These are phyloP conservation scores for Rhegmatorhina hoffmannsi DNA, from an alignment of 2,113 vertebrate genomes.

Conservation along the genomic window DNA sequence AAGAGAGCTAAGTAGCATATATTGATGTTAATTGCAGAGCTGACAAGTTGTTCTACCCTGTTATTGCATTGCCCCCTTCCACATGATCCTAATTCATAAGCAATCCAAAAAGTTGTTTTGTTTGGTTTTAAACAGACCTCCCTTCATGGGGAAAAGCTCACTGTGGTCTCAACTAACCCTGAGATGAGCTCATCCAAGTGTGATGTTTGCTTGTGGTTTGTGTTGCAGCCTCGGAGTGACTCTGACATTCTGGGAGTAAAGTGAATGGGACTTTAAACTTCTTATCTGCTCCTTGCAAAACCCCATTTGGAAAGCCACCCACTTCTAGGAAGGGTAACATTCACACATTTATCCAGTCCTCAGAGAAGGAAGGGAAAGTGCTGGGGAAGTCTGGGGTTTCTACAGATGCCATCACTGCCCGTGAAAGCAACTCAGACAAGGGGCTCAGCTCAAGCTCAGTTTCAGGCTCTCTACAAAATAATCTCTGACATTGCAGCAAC, in stretches of 20 bases:
- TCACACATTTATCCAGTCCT: neutral
- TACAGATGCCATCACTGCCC: neutral
- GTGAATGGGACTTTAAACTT: neutral
- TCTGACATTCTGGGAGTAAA: neutral
- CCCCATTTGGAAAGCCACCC: neutral
- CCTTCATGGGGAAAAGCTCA: neutral
- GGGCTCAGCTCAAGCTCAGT: neutral
- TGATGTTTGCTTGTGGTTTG: rapidly evolving
- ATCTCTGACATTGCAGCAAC: neutral
- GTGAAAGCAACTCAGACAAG: neutral
- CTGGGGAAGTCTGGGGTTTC: neutral
- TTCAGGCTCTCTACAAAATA: neutral
- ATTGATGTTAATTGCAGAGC: slow-evolving; percentile 47
- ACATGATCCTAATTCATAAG: slow-evolving; percentile 7
- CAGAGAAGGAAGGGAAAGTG: neutral
- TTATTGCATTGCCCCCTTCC: neutral
- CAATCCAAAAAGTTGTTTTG: neutral
- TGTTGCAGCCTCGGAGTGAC: neutral
- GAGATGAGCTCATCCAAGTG: neutral
- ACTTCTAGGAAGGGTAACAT: neutral
- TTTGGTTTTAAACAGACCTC: slow-evolving; percentile 21
- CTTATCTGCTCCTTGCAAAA: neutral
- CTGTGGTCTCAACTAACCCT: neutral
- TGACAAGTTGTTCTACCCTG: slow-evolving; percentile 12
- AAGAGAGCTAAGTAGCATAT: slow-evolving; percentile 34